Evolutionary conservation across 2,113 vertebrate genomes (phyloP).

Genomic region (zebrafish (Danio rerio)): GRCz12tu NC_133195.1:23424501-23425000

Average conservation of each 20-base stretch:
- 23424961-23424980: background rate
- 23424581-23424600: background rate
- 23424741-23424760: background rate
- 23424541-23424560: no score
- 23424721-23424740: constrained; percentile 17
- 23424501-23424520: no score
- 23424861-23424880: constrained; percentile 29
- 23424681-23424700: background rate
- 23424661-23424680: constrained; percentile 1
- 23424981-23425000: background rate
- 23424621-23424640: background rate
- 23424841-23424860: constrained; percentile 38
- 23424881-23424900: constrained; percentile 12
- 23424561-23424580: background rate
- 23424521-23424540: no score
- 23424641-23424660: constrained; percentile 30
- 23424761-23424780: constrained; percentile 1
- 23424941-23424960: background rate
- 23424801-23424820: background rate
- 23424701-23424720: constrained; percentile 42
- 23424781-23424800: background rate
- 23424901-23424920: constrained; percentile 22
- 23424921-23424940: background rate
- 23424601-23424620: background rate
- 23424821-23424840: background rate